A percentile compares a stretch with the other conserved stretches of the same genome.
phyloP scores from a whole-genome alignment of 2,888 invertebrate genomes.

The Autographa gamma region DNA sequence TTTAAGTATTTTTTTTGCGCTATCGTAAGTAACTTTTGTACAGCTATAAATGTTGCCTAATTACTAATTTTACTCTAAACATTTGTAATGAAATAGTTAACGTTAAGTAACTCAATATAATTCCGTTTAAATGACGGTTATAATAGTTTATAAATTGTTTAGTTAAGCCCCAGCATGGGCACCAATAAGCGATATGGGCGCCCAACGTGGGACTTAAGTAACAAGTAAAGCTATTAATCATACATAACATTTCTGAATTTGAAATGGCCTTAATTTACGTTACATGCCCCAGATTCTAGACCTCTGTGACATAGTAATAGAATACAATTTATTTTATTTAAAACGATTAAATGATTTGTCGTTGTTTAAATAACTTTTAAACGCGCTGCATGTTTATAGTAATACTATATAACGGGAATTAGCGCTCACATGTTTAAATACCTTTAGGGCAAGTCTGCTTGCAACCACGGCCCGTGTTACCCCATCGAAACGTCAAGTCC shows the following conservation, averaged over 20 bases:
- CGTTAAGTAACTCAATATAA: conserved; percentile 25
- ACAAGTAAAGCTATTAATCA: conserved; percentile 42
- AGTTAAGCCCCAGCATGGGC: conserved; percentile 35
- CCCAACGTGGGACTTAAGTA: conserved; percentile 37
- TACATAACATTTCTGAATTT: conserved; percentile 32
- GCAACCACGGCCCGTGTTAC: no score
- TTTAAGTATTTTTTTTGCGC: no score
- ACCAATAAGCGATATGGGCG: conserved; percentile 40
- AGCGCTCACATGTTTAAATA: no score
- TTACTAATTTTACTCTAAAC: background rate
- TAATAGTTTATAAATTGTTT: conserved; percentile 26
- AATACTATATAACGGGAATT: no score
- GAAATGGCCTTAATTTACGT: conserved; percentile 25
- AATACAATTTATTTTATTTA: no score
- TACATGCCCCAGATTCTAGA: conserved; percentile 7
- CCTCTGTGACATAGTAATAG: no score
- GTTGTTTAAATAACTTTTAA: no score
- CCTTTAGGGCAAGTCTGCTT: no score
- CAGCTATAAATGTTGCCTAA: background rate
- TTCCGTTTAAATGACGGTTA: conserved; percentile 28
- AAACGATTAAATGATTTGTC: no score
- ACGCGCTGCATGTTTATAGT: no score
- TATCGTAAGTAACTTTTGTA: background rate
- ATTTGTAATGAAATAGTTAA: conserved; percentile 8
- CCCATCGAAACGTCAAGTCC: no score